A percentile compares a stretch with the other conserved stretches of the same genome.
Evolutionary conservation across 2,888 invertebrate species (phyloP).

Genomic region (Hydrotaea cyrtoneurina): DNA sequence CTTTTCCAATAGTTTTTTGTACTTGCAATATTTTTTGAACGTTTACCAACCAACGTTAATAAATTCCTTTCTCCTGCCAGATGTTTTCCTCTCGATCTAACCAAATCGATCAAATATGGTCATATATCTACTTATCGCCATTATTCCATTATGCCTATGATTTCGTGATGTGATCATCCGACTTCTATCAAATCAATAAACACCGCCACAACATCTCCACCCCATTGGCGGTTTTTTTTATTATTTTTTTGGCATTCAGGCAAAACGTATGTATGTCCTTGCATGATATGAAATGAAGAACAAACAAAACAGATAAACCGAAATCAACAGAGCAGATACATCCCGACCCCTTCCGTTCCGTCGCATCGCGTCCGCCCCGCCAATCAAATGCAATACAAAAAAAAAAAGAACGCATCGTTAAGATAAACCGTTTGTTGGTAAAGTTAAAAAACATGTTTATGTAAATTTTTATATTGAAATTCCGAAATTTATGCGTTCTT

Average conservation of each 20-base stretch:
- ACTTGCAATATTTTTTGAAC: too few relatives aligned
- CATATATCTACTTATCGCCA: too few relatives aligned
- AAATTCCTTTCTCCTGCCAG: too few relatives aligned
- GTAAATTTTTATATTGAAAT: constrained; percentile 70
- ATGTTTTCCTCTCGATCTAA: too few relatives aligned
- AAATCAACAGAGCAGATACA: constrained; percentile 12
- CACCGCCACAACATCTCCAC: not conserved
- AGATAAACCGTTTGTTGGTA: constrained; percentile 70
- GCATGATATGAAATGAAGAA: constrained; percentile 41
- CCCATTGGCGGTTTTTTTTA: constrained; percentile 39
- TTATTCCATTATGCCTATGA: too few relatives aligned
- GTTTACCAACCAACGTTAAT: too few relatives aligned
- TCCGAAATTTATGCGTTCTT: constrained; percentile 69
- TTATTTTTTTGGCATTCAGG: constrained; percentile 34
- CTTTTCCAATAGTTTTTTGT: too few relatives aligned
- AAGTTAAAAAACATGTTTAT: constrained; percentile 73
- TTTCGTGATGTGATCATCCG: too few relatives aligned
- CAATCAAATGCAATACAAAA: constrained; percentile 64
- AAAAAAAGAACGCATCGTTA: constrained; percentile 69
- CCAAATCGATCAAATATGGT: too few relatives aligned
- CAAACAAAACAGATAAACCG: not conserved
- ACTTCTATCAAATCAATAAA: too few relatives aligned
- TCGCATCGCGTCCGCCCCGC: constrained; percentile 5
- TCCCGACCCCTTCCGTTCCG: not conserved
- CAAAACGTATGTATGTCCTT: constrained; percentile 62